Evolutionary conservation across 2,888 invertebrate genomes (phyloP), one percentile per base, ranked within the genome.

Genomic region (Pocota personata): DNA sequence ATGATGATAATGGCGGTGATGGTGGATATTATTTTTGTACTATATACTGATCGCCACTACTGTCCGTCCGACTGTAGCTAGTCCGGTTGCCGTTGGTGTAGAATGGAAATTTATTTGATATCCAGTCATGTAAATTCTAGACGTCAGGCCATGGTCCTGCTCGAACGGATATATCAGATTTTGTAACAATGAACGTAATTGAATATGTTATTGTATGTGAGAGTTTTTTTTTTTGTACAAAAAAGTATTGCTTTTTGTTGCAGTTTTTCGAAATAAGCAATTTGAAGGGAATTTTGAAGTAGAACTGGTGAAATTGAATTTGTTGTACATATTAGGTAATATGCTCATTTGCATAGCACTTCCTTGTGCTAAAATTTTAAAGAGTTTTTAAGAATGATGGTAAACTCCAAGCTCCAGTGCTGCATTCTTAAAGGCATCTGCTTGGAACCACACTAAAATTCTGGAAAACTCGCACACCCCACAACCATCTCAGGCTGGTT

Each of bases 121-220:
- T 48, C 73, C 32, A 73, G 16, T 21, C 32, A 46, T 69, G 83
- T 79, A 35, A 75, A 72, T 57, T 84, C 62, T 84, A 79, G 60
- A 64, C 73, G 37, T 64, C 60, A 64, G 37, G 40, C 62, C 27
- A 35, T 58, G 50, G 77, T 72, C 79, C 84, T 79, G 40, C 62
- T 50, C 21, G 30, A 60, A 67, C 40, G 35, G 7, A 43, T 79
- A 43, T 79, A 79, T 84, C 79, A 64, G 67, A 75, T 71, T 73
- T 69, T 69, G 55, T 69, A 69, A 78, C 79, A 84, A 79, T 79
- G 67, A 69, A 69, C 55, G 84, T 58, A 84, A 84, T 79, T 69
- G 69, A 79, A 84, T 84, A 79, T 75, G 75, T 62, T 46, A 48
- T 73, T 55, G 37, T 73, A 69, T 46, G 43, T 21, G 55, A 32